phyloP scores from a whole-genome alignment of 2,113 vertebrate genomes.

The Nothocercus nigrocapillus region DNA sequence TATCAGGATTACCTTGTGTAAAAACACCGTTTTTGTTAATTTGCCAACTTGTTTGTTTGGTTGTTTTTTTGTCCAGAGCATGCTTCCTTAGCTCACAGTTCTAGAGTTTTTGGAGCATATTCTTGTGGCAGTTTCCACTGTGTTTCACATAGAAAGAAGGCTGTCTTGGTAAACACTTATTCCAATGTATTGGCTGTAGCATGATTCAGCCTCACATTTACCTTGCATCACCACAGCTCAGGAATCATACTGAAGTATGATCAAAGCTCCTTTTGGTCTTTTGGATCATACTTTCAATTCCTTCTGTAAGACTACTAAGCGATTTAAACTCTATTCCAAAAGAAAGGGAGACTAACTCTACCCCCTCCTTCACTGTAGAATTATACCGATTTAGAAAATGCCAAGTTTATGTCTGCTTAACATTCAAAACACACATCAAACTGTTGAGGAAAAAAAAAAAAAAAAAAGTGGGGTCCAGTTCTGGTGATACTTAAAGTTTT shows the following conservation, averaged over 20 bases:
- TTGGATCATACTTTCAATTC: not conserved
- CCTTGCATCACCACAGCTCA: not conserved
- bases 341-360: not conserved
- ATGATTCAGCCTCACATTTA: not conserved
- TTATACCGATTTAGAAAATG: conserved; percentile 40
- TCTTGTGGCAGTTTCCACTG: not conserved
- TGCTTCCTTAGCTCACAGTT: not conserved
- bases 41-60: too few relatives aligned
- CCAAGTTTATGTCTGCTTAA: conserved; percentile 52
- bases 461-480: not conserved
- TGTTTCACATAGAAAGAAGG: not conserved
- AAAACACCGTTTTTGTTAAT: not conserved
- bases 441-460: not conserved
- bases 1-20: not conserved
- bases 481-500: conserved; percentile 27
- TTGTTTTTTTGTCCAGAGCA: too few relatives aligned
- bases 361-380: conserved; percentile 11
- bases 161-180: not conserved
- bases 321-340: not conserved
- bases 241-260: not conserved
- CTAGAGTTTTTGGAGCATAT: not conserved
- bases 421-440: conserved; percentile 17
- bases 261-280: not conserved
- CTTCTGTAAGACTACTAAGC: not conserved
- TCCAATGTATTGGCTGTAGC: not conserved